Evolutionary conservation across 2,113 vertebrate species (phyloP).

Genomic region (Pteronura brasiliensis): DNA sequence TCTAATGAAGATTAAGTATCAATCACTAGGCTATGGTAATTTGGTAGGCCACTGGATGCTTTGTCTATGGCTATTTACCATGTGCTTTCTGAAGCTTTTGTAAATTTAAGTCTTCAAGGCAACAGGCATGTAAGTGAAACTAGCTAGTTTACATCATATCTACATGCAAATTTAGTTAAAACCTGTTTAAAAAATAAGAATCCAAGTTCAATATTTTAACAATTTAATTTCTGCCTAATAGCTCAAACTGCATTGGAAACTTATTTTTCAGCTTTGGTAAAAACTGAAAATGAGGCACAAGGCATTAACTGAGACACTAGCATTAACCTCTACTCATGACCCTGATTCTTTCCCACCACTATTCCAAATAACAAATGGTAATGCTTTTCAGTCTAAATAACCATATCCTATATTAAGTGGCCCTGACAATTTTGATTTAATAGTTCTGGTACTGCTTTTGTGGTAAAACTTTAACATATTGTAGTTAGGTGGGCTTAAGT

Average conservation of each 20-base stretch:
- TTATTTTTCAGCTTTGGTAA: not conserved
- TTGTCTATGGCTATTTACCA: not conserved
- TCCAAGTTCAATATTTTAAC: conserved; percentile 21
- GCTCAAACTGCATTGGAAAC: not conserved
- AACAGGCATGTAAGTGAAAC: not conserved
- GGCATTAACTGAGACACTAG: not conserved
- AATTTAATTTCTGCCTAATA: not conserved
- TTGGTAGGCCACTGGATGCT: not conserved
- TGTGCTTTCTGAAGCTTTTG: not conserved
- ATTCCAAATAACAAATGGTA: not conserved
- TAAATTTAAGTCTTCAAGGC: not conserved
- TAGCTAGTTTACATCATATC: not conserved
- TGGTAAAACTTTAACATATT: not conserved
- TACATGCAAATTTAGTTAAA: conserved; percentile 2
- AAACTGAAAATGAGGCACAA: not conserved
- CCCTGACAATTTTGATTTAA: not conserved
- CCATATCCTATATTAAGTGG: not conserved
- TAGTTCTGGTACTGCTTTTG: not conserved
- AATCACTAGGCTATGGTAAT: not conserved
- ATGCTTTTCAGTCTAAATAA: not conserved
- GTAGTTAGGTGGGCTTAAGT: not conserved
- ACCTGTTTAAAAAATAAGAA: not conserved
- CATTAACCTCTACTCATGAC: not conserved
- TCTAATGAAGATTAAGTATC: conserved; percentile 5
- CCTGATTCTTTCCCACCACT: not conserved